phyloP scores from a whole-genome alignment of 2,888 invertebrate species.

The Homarus gammarus region DNA sequence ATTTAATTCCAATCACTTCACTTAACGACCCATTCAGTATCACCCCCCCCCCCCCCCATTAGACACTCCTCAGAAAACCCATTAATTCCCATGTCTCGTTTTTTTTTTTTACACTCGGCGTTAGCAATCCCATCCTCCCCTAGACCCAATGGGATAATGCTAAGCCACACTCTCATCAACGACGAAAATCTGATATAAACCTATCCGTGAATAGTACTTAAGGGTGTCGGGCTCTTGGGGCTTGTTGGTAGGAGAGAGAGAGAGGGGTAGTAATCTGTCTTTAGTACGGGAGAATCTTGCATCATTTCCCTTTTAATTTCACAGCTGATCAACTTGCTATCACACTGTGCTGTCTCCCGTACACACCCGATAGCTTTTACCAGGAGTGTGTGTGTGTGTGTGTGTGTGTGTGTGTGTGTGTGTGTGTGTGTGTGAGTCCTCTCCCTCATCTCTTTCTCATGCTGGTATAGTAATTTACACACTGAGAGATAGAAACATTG shows the following conservation, averaged over 20 bases:
- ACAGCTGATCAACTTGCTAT: slow-evolving; percentile 15
- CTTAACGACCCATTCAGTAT: too few species aligned
- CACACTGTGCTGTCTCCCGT: not conserved
- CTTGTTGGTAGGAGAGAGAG: not conserved
- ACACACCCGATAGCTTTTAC: not conserved
- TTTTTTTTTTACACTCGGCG: not conserved
- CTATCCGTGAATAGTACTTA: not conserved
- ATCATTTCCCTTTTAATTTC: slow-evolving; percentile 14
- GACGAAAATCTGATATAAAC: not conserved
- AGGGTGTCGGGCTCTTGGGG: not conserved
- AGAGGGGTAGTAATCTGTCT: slow-evolving; percentile 4
- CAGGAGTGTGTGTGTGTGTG: too few species aligned
- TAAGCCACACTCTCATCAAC: not conserved
- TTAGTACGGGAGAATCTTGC: not conserved
- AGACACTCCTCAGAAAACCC: not conserved
- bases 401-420: too few species aligned
- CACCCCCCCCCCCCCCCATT: too few species aligned
- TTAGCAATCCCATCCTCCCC: not conserved
- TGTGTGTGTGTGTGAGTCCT: too few species aligned
- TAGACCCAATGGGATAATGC: not conserved
- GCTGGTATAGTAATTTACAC: too few species aligned
- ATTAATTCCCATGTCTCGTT: not conserved
- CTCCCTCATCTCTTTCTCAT: too few species aligned
- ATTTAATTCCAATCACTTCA: too few species aligned
- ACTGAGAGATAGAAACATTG: too few species aligned